phyloP scores from a whole-genome alignment of 2,797 vertebrate genomes.

The Esox masquinongy region DNA sequence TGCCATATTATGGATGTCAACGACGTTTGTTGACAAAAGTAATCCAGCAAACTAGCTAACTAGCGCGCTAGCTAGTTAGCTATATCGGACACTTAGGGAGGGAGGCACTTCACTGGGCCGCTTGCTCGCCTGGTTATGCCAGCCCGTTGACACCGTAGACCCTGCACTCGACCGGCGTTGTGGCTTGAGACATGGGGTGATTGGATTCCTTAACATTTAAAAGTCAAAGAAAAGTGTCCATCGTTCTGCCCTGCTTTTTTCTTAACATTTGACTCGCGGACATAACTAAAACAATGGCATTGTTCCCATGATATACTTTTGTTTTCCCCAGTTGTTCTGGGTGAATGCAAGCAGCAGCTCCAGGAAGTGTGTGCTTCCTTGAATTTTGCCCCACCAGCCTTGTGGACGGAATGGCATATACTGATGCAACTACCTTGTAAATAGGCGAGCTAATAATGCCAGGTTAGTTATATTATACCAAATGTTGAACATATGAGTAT shows the following conservation, averaged over 20 bases:
- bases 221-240: slow-evolving; percentile 45
- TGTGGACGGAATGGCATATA: neutral
- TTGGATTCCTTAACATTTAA: slow-evolving; percentile 42
- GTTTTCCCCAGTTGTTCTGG: slow-evolving; percentile 47
- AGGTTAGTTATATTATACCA: neutral
- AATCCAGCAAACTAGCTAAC: slow-evolving; percentile 37
- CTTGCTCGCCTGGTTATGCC: slow-evolving; percentile 50
- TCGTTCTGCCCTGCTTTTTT: slow-evolving; percentile 39
- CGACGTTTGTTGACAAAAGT: slow-evolving; percentile 41
- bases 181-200: slow-evolving; percentile 57
- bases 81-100: slow-evolving; percentile 22
- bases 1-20: slow-evolving; percentile 8
- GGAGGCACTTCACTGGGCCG: slow-evolving; percentile 18
- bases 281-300: slow-evolving; percentile 56
- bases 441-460: neutral
- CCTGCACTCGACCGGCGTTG: slow-evolving; percentile 53
- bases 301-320: slow-evolving; percentile 39
- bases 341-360: slow-evolving; percentile 44
- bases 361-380: slow-evolving; percentile 66
- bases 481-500: neutral
- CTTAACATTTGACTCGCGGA: slow-evolving; percentile 45
- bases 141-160: slow-evolving; percentile 65
- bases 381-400: slow-evolving; percentile 28
- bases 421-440: neutral
- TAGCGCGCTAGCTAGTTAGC: slow-evolving; percentile 28